Percentiles rank a stretch among this genome's conserved stretches.
phyloP scores from a whole-genome alignment of 1,140 invertebrate genomes.

The Aphaenogaster rudis region DNA sequence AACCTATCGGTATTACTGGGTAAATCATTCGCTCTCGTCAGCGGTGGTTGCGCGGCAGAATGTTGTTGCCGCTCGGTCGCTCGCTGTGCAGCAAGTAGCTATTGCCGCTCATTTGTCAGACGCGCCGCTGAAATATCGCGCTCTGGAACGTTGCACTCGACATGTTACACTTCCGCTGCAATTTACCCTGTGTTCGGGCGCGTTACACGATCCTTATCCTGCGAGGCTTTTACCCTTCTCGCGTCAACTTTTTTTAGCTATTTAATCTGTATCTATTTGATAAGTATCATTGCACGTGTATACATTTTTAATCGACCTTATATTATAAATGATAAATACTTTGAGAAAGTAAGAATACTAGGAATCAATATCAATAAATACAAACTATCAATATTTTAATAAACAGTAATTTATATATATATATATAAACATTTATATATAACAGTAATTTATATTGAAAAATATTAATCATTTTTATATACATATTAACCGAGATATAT shows the following conservation, averaged over 20 bases:
- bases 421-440: too few relatives aligned
- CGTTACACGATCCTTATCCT: conserved; percentile 40
- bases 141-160: conserved; percentile 66
- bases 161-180: conserved; percentile 59
- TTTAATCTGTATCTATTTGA: not conserved
- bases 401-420: not conserved
- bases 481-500: not conserved
- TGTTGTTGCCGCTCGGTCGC: conserved; percentile 68
- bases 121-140: conserved; percentile 75
- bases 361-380: not conserved
- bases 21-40: conserved; percentile 74
- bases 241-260: conserved; percentile 4
- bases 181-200: conserved; percentile 39
- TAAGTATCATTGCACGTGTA: too few relatives aligned
- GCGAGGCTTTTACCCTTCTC: not conserved
- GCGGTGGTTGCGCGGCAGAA: conserved; percentile 62
- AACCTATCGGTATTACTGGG: conserved; percentile 74
- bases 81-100: conserved; percentile 75
- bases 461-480: not conserved
- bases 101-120: conserved; percentile 78
- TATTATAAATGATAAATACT: not conserved
- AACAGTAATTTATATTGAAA: not conserved
- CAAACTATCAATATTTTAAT: not conserved
- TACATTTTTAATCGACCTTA: not conserved
- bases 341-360: not conserved